Percentiles rank a stretch among this genome's conserved stretches.
Evolutionary conservation across 1,140 invertebrate species (phyloP).

Genomic region (Pseudomyrmex gracilis): DNA sequence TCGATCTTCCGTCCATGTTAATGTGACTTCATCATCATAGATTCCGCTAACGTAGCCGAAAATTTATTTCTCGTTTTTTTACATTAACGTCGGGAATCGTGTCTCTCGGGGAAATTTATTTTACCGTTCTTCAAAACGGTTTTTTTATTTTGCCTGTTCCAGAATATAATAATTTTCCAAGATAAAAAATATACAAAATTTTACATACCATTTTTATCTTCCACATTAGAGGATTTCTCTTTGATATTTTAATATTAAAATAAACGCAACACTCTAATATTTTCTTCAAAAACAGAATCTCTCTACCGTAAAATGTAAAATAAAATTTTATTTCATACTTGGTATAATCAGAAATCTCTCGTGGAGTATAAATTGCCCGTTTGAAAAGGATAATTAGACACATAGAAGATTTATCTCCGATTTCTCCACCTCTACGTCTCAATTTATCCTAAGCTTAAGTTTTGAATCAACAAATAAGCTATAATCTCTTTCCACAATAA

Average conservation of each 20-base stretch:
- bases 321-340: background rate
- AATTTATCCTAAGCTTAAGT: constrained; percentile 28
- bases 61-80: constrained; percentile 35
- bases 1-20: constrained; percentile 48
- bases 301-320: background rate
- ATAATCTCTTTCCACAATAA: background rate
- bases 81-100: constrained; percentile 27
- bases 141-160: background rate
- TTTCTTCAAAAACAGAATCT: background rate
- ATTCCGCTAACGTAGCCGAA: background rate
- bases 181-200: too few species aligned
- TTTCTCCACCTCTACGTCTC: constrained; percentile 28
- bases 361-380: constrained; percentile 22
- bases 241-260: too few species aligned
- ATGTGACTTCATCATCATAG: constrained; percentile 52
- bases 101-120: background rate
- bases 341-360: background rate
- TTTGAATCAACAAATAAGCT: constrained; percentile 8
- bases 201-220: too few species aligned
- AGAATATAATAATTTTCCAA: background rate
- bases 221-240: too few species aligned
- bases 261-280: background rate
- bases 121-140: background rate
- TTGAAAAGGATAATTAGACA: constrained; percentile 13
- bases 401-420: constrained; percentile 24